These are phyloP conservation scores for Trichacis sp. DNA, from an alignment of 2,888 invertebrate genomes.

Conservation along the genomic window DNA sequence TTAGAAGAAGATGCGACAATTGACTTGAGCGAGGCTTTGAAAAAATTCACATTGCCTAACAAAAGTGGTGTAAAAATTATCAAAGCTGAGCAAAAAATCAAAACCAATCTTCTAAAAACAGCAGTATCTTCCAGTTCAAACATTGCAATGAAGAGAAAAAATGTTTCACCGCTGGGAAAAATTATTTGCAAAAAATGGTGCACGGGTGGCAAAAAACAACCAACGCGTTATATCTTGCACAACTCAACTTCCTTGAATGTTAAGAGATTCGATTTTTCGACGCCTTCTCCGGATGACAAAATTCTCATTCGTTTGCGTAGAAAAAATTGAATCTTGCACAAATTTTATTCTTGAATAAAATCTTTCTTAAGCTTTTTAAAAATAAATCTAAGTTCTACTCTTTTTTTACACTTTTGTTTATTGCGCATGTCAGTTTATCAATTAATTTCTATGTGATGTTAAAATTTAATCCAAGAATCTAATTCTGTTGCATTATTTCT, in stretches of 20 bases:
- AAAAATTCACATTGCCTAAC: slow-evolving; percentile 10
- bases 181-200: slow-evolving; percentile 68
- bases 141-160: slow-evolving; percentile 44
- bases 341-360: too few relatives aligned
- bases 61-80: slow-evolving; percentile 1
- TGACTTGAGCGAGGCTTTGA: slow-evolving; percentile 68
- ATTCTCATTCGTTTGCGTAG: slow-evolving; percentile 66
- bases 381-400: too few relatives aligned
- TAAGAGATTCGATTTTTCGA: slow-evolving; percentile 72
- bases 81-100: slow-evolving; percentile 1
- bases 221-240: slow-evolving; percentile 6
- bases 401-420: too few relatives aligned
- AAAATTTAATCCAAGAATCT: too few relatives aligned
- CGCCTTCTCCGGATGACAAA: slow-evolving; percentile 74
- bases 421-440: too few relatives aligned
- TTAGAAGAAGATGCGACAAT: slow-evolving; percentile 8
- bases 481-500: too few relatives aligned
- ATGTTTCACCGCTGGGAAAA: slow-evolving; percentile 70
- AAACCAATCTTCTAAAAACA: not conserved
- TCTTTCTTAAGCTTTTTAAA: too few relatives aligned
- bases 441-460: too few relatives aligned
- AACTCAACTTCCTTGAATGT: slow-evolving; percentile 43
- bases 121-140: not conserved
- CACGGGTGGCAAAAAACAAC: slow-evolving; percentile 52
- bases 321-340: slow-evolving; percentile 29